phyloP scores from a whole-genome alignment of 2,888 invertebrate species.

The Andricus curvator region DNA sequence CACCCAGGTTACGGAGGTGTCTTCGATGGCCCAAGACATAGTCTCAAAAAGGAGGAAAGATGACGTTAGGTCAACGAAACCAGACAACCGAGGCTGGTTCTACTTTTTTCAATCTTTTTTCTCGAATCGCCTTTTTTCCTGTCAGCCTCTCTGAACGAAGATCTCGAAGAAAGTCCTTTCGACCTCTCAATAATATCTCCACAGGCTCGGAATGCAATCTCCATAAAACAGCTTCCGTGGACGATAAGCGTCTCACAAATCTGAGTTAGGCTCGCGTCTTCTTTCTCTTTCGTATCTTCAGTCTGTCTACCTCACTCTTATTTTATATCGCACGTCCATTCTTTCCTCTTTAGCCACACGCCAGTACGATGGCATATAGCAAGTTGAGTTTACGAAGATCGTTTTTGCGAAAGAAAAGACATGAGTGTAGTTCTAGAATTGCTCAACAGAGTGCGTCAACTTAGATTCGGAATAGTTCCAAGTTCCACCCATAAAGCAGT shows the following conservation, averaged over 20 bases:
- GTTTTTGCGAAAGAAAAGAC: constrained; percentile 50
- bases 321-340: constrained; percentile 47
- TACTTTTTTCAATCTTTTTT: constrained; percentile 43
- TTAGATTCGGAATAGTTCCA: too few relatives aligned
- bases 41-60: constrained; percentile 48
- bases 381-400: constrained; percentile 56
- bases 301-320: constrained; percentile 29
- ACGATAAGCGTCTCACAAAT: constrained; percentile 66
- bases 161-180: constrained; percentile 57
- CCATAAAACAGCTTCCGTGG: constrained; percentile 72
- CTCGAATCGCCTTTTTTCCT: constrained; percentile 46
- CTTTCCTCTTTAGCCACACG: constrained; percentile 52
- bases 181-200: constrained; percentile 73
- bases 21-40: constrained; percentile 27
- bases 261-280: constrained; percentile 61
- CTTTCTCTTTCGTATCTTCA: constrained; percentile 23
- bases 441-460: too few relatives aligned
- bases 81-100: constrained; percentile 36
- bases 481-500: too few relatives aligned
- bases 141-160: constrained; percentile 51
- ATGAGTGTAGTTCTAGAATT: too few relatives aligned
- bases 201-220: constrained; percentile 72
- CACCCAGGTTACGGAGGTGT: constrained; percentile 34
- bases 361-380: constrained; percentile 16
- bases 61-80: constrained; percentile 50